Percentiles rank a stretch among this genome's conserved stretches.
Conservation (phyloP, 2,888 invertebrate species). For the Coenonympha arcania region DNA sequence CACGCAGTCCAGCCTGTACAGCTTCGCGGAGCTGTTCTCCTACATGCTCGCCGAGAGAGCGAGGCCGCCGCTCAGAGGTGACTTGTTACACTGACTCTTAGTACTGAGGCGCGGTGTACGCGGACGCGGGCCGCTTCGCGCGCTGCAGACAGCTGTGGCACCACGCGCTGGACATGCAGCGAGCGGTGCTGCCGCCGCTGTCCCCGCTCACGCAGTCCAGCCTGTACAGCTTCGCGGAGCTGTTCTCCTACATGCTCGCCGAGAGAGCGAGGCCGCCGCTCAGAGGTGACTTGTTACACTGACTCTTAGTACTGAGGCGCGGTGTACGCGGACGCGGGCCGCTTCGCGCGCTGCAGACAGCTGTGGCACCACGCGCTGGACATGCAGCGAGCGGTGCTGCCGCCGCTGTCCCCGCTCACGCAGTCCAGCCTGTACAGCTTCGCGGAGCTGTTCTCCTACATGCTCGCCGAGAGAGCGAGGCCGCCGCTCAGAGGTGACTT, state of each 20-base stretch:
- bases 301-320: too few species aligned
- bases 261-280: constrained; percentile 83
- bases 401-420: constrained; percentile 94
- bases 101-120: constrained; percentile 95
- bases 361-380: constrained; percentile 98
- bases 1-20: constrained; percentile 94
- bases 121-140: constrained; percentile 93
- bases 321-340: too few species aligned
- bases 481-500: constrained; percentile 76
- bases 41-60: constrained; percentile 94
- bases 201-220: constrained; percentile 96
- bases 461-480: constrained; percentile 89
- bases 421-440: constrained; percentile 95
- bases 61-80: constrained; percentile 77
- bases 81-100: too few species aligned
- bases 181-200: constrained; percentile 91
- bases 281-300: too few species aligned
- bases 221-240: constrained; percentile 93
- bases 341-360: constrained; percentile 92
- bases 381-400: constrained; percentile 94
- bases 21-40: constrained; percentile 94
- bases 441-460: constrained; percentile 94
- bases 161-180: constrained; percentile 97
- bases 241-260: constrained; percentile 94
- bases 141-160: constrained; percentile 96